A percentile compares a stretch with the other conserved stretches of the same genome.
phyloP scores from a whole-genome alignment of 2,797 vertebrate genomes.

The Acipenser transmontanus region DNA sequence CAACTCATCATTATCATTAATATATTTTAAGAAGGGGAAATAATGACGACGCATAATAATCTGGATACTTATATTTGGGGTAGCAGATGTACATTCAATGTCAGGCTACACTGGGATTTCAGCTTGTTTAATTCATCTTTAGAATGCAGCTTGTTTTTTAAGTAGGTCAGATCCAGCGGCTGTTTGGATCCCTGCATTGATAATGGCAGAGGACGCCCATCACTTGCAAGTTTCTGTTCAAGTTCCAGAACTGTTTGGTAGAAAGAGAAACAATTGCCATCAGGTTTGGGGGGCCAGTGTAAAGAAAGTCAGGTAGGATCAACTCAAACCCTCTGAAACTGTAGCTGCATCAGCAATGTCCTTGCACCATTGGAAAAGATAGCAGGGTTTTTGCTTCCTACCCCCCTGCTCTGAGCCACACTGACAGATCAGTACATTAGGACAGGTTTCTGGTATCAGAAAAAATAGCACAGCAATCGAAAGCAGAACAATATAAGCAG shows the following conservation, averaged over 20 bases:
- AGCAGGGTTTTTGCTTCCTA: too few species aligned
- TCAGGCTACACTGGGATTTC: conserved; percentile 8
- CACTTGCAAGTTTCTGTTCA: background rate
- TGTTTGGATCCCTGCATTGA: conserved; percentile 10
- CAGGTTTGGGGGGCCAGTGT: too few species aligned
- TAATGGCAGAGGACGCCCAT: background rate
- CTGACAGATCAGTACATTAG: too few species aligned
- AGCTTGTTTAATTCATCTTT: conserved; percentile 27
- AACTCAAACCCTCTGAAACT: too few species aligned
- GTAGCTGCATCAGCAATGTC: conserved; percentile 9
- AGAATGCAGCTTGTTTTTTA: conserved; percentile 22
- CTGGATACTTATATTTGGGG: background rate
- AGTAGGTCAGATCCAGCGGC: conserved; percentile 28
- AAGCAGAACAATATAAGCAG: too few species aligned
- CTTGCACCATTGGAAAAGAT: too few species aligned
- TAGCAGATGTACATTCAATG: background rate
- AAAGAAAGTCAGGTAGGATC: too few species aligned
- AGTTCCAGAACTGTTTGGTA: background rate
- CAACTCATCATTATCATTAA: background rate
- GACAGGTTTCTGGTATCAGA: too few species aligned
- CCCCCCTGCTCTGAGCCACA: too few species aligned
- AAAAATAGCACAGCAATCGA: too few species aligned
- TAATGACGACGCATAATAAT: background rate
- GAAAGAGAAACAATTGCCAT: too few species aligned
- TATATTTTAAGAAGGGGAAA: background rate